Evolutionary conservation across 2,113 vertebrate genomes (phyloP), one percentile per base, ranked within the genome.

Genomic region (Mirounga angustirostris): DNA sequence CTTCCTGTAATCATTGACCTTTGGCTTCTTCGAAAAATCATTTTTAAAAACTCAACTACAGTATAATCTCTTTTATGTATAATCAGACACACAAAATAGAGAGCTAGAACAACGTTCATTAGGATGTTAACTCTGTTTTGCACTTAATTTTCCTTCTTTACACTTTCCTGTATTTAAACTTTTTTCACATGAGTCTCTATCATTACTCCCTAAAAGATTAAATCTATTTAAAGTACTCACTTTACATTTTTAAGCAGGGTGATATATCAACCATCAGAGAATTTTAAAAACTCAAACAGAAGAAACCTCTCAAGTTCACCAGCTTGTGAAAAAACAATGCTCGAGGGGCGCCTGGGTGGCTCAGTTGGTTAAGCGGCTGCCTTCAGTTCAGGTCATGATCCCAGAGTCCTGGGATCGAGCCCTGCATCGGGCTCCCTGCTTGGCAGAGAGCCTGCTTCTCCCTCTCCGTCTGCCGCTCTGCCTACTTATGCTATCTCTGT

Each of bases 141-240:
- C 52, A 46, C 40, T 54, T 52, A 89, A 58, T 93, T 63, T 85
- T 80, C 71, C 69, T 96, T 95, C 63, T 61, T 67, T 26, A 46
- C 2, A 58, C 5, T 89, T 89, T 50, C 67, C 19, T 69, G 21
- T 95, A 78, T 71, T 95, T 86, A 80, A 88, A 33, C 2, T 58
- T 93, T 40, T 40, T 76, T 52, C 40, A 92, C 4, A 56, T 28
- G 21, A n/a, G 18, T 82, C 74, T 94, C 3, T 79, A 36, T 84
- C 22, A 85, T 69, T 59, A 71, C 6, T 4, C 21, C 26, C 69
- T 91, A 58, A 92, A 92, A 90, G 21, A 33, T 65, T 87, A 93
- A 71, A 93, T 43, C 59, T 87, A 82, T 9, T 76, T 26, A 95
- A 97, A 94, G 69, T 63, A 84, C 3, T 91, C 46, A 94, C 28